Evolutionary conservation across 2,797 vertebrate genomes (phyloP).

Genomic region (Sebastes kiyomatsui): DNA sequence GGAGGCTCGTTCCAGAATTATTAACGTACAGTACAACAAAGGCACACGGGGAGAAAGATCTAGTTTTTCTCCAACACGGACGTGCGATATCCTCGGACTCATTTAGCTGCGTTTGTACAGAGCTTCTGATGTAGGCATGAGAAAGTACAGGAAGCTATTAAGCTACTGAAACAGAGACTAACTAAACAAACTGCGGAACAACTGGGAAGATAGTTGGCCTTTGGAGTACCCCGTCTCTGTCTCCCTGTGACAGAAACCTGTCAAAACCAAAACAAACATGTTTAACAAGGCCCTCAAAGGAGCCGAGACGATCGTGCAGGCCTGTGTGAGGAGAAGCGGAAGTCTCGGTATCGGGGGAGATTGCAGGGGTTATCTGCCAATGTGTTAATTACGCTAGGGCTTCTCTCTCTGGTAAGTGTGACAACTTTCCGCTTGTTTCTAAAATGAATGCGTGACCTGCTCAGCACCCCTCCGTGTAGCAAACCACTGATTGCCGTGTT

Average conservation of each 20-base stretch:
- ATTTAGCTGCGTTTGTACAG: conserved; percentile 56
- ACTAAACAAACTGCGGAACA: conserved; percentile 63
- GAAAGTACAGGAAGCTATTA: conserved; percentile 74
- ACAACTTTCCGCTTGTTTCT: conserved; percentile 67
- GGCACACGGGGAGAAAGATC: conserved; percentile 19
- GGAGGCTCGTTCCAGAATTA: conserved; percentile 45
- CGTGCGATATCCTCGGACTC: conserved; percentile 55
- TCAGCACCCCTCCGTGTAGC: conserved; percentile 28
- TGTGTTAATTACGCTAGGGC: conserved; percentile 72
- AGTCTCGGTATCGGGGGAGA: conserved; percentile 66
- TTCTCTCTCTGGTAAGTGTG: conserved; percentile 64
- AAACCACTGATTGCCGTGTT: conserved; percentile 71
- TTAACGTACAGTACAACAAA: conserved; percentile 42
- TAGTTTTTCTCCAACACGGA: conserved; percentile 51
- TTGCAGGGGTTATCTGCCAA: conserved; percentile 76
- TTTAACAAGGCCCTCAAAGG: conserved; percentile 76
- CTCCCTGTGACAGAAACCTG: conserved; percentile 69
- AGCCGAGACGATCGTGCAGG: conserved; percentile 47
- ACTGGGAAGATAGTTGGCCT: conserved; percentile 54
- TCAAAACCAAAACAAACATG: conserved; percentile 76
- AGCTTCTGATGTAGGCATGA: conserved; percentile 48
- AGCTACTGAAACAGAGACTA: conserved; percentile 66
- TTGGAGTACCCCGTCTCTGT: conserved; percentile 38
- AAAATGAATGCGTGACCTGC: conserved; percentile 71
- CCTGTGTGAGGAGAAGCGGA: conserved; percentile 59